phyloP scores from a whole-genome alignment of 2,888 invertebrate species.

The Scrobipalpa costella region DNA sequence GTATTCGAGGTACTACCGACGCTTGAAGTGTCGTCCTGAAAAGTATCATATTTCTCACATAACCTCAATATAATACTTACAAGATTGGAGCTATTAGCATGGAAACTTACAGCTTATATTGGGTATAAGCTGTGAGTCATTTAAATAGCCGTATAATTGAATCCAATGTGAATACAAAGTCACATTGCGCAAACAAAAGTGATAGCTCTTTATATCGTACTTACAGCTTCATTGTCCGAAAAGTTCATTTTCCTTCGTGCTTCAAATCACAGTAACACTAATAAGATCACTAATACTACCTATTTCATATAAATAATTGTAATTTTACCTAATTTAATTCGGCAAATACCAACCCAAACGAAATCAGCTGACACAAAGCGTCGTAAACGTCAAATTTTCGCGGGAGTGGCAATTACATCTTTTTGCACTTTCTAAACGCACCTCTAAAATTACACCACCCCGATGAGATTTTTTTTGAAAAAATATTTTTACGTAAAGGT shows the following conservation, averaged over 20 bases:
- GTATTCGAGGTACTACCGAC: constrained; percentile 90
- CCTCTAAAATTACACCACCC: neutral
- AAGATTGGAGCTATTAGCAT: neutral
- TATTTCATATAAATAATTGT: constrained; percentile 17
- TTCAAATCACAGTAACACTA: constrained; percentile 3
- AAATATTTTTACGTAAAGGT: too few species aligned
- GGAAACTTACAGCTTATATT: neutral
- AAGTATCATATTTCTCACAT: constrained; percentile 25
- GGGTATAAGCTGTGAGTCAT: neutral
- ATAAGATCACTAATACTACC: neutral
- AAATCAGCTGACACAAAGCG: constrained; percentile 48
- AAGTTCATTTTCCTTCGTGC: constrained; percentile 56
- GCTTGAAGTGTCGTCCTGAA: constrained; percentile 88
- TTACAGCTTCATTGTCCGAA: constrained; percentile 76
- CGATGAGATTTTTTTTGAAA: neutral
- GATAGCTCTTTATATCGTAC: constrained; percentile 42
- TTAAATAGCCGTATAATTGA: neutral
- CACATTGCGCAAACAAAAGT: constrained; percentile 33
- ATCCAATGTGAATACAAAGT: constrained; percentile 39
- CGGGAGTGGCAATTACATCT: constrained; percentile 44
- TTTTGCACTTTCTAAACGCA: constrained; percentile 7
- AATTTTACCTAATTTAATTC: neutral
- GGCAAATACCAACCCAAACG: constrained; percentile 10
- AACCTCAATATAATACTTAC: constrained; percentile 1
- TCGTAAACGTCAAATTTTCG: constrained; percentile 63